phyloP scores from a whole-genome alignment of 2,888 invertebrate species.

The Drosophila tripunctata region DNA sequence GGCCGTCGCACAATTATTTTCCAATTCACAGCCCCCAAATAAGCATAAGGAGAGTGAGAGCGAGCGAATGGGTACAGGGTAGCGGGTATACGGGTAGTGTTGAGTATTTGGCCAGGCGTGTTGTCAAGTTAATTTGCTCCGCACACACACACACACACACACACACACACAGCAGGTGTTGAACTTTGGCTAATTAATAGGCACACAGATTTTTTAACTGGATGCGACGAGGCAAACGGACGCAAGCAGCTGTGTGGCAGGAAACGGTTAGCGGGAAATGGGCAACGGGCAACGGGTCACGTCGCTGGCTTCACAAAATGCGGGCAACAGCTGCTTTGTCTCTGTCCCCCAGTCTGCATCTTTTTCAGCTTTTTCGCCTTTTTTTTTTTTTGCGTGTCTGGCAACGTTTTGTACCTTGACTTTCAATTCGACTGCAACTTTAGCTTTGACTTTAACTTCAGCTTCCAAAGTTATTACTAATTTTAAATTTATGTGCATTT shows the following conservation, averaged over 20 bases:
- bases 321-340: conserved; percentile 66
- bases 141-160: conserved; percentile 41
- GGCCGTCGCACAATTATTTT: conserved; percentile 74
- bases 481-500: conserved; percentile 77
- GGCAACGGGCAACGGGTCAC: conserved; percentile 50
- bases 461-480: conserved; percentile 73
- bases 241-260: conserved; percentile 20
- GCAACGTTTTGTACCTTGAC: conserved; percentile 63
- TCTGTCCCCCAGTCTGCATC: conserved; percentile 3
- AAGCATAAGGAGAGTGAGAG: background rate
- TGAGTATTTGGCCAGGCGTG: conserved; percentile 26
- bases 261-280: conserved; percentile 1
- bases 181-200: conserved; percentile 77
- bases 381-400: conserved; percentile 66
- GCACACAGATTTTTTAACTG: conserved; percentile 69
- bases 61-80: background rate
- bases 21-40: conserved; percentile 70
- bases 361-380: too few species aligned
- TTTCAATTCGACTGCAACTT: conserved; percentile 19
- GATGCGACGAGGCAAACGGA: conserved; percentile 20
- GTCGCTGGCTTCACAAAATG: conserved; percentile 52
- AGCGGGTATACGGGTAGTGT: background rate
- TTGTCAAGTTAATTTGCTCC: conserved; percentile 71
- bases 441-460: conserved; percentile 23
- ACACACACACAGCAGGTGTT: conserved; percentile 69